Evolutionary conservation across 1,140 invertebrate species (phyloP), one percentile per base, ranked within the genome.

Genomic region (Solenopsis fugax): DNA sequence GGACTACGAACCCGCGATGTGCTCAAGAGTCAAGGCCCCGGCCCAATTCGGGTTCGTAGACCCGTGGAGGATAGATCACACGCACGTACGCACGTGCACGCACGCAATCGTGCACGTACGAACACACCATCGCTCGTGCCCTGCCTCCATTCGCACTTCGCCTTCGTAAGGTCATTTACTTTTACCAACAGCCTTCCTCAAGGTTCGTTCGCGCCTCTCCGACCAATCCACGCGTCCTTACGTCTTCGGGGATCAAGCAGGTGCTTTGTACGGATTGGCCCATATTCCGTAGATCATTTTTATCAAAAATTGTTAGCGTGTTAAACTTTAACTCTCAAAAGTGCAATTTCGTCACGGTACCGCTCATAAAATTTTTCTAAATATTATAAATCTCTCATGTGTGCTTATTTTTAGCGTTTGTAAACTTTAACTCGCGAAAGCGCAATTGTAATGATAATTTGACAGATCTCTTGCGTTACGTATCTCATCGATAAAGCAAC

Each of bases 111-210:
- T 45, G 21, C n/a, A n/a, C 12, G 16, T 29, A 73, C 41, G 16
- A 6, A 54, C 16, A 45, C 21, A 13, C 13, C 21, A 10, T 4
- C 58, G 45, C 37, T 34, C 67, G 50, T 37, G 52, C 9, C 54
- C 52, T 67, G 54, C 29, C 71, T 64, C 64, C 37, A 56, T 54
- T 87, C 69, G 77, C 48, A 58, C 64, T 48, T 81, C 37, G 78
- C 78, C 65, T 71, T 52, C 78, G 37, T 94, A 94, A 95, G 93
- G 94, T 94, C 93, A 95, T 93, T 95, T 95, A 94, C 94, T 95
- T 95, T 95, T 95, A 94, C 93, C 92, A 85, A 72, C 87, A 87
- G 71, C 69, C 41, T 85, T 87, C 87, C 78, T 87, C 91, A 88
- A 92, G 88, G 88, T 60, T 52, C 86, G 60, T 52, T 34, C 78